Conservation (phyloP, 2,113 vertebrate species). For the Rhabdomys dilectus region DNA sequence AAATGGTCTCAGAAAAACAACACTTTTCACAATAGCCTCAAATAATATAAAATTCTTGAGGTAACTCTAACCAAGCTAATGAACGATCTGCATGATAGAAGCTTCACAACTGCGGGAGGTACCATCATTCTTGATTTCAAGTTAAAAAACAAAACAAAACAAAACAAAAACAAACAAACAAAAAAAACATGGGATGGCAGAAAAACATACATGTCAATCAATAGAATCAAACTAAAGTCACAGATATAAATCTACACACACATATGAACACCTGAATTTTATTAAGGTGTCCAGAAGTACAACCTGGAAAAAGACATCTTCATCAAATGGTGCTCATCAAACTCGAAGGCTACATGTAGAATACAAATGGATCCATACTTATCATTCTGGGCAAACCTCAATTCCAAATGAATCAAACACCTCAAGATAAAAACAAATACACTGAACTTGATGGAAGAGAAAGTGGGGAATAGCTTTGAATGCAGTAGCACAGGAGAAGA, state of each 20-base stretch:
- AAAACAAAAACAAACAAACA: not conserved
- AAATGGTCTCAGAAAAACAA: not conserved
- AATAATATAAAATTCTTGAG: not conserved
- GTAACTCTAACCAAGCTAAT: not conserved
- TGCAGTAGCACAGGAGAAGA: not conserved
- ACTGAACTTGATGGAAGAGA: not conserved
- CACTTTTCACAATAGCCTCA: not conserved
- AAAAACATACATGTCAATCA: not conserved
- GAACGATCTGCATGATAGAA: not conserved
- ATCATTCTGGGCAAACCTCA: not conserved
- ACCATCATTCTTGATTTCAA: not conserved
- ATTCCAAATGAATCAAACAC: not conserved
- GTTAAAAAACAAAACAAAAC: not conserved
- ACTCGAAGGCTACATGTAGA: not conserved
- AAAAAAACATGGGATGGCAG: not conserved
- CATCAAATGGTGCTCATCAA: not conserved
- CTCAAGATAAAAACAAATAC: not conserved
- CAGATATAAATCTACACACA: not conserved
- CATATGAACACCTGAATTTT: not conserved
- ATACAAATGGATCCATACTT: not conserved
- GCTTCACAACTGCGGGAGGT: not conserved
- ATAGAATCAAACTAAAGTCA: not conserved
- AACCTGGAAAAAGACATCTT: not conserved
- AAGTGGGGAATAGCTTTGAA: not conserved
- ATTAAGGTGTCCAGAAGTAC: not conserved